These are phyloP conservation scores for Fukomys damarensis DNA, from an alignment of 2,113 vertebrate species.

Conservation along the genomic window DNA sequence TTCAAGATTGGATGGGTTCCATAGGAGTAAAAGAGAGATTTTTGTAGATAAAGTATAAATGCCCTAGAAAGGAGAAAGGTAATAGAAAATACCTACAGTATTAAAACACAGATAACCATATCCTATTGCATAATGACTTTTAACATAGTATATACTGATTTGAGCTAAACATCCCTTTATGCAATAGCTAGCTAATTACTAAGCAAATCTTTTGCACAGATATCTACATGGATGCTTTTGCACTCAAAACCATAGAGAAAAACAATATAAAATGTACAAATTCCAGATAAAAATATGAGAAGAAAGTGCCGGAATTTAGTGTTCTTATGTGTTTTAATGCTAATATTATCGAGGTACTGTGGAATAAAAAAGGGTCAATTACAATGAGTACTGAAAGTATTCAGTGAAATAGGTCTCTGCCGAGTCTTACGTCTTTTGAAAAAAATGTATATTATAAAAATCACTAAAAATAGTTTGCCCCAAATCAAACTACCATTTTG, in stretches of 20 bases:
- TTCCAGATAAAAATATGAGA: constrained; percentile 26
- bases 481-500: constrained; percentile 3
- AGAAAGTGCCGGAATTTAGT: constrained; percentile 4
- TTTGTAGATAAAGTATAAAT: background rate
- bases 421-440: background rate
- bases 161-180: background rate
- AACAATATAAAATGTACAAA: background rate
- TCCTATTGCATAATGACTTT: background rate
- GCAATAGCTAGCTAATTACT: background rate
- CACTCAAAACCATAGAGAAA: background rate
- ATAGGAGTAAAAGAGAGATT: background rate
- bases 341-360: background rate
- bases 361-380: constrained; percentile 18
- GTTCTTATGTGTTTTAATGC: background rate
- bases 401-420: background rate
- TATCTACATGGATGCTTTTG: background rate
- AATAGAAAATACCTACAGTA: background rate
- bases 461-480: background rate
- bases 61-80: background rate
- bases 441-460: constrained; percentile 6
- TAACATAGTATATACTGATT: background rate
- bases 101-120: background rate
- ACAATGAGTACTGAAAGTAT: background rate
- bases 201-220: background rate
- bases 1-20: background rate